These are phyloP conservation scores for Tringa solitaria DNA, from an alignment of 2,113 vertebrate species.

Conservation along the genomic window DNA sequence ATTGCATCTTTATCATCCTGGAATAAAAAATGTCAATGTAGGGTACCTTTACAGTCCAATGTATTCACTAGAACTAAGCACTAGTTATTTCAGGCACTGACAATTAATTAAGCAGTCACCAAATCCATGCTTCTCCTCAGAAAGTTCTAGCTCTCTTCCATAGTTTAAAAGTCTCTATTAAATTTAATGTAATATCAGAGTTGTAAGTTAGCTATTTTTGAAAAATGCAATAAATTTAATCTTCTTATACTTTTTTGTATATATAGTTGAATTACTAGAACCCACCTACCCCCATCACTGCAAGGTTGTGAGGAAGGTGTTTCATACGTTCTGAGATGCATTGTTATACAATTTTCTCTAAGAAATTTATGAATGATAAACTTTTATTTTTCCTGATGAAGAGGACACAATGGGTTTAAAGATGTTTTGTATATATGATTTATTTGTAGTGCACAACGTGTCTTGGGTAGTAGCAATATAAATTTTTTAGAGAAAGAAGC, in stretches of 20 bases:
- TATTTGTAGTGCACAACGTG: not conserved
- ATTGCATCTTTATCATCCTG: not conserved
- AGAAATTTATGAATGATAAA: not conserved
- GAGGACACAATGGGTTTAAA: not conserved
- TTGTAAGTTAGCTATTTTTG: not conserved
- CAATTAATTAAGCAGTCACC: not conserved
- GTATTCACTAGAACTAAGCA: not conserved
- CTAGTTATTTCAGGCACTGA: not conserved
- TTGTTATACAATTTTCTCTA: not conserved
- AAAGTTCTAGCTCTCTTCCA: not conserved
- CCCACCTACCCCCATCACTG: fast-evolving
- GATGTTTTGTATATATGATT: not conserved
- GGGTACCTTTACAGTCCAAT: not conserved
- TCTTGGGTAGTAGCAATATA: not conserved
- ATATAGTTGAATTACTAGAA: not conserved
- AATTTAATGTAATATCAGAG: not conserved
- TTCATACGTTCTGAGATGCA: not conserved
- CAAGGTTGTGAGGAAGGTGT: not conserved
- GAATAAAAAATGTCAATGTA: not conserved
- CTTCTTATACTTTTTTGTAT: not conserved
- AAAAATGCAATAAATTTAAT: not conserved
- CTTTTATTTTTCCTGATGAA: not conserved
- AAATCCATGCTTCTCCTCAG: not conserved
- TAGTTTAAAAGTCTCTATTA: not conserved
- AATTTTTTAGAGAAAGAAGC: not conserved